Evolutionary conservation across 2,113 vertebrate genomes (phyloP).

Genomic region (Odobenus rosmarus): DNA sequence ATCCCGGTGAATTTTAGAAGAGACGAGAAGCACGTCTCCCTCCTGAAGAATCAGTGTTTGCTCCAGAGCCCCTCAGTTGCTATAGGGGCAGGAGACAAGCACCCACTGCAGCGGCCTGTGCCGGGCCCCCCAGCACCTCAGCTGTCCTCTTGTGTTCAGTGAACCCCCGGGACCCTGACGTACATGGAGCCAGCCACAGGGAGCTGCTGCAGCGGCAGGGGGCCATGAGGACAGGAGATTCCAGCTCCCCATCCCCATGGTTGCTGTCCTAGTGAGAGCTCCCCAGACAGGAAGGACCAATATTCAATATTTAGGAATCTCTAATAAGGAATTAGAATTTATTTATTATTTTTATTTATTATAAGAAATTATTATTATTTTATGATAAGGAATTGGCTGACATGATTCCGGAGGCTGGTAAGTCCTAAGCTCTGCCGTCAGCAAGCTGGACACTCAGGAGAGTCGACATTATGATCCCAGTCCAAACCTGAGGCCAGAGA

Average conservation of each 20-base stretch:
- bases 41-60: neutral
- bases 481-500: neutral
- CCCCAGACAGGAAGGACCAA: too few species aligned
- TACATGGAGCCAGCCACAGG: accelerated
- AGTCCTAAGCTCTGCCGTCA: neutral
- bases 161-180: accelerated
- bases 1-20: neutral
- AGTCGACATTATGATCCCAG: accelerated
- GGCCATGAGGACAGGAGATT: neutral
- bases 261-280: too few species aligned
- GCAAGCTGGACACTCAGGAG: neutral
- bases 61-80: neutral
- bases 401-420: neutral
- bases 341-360: neutral
- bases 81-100: accelerated
- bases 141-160: neutral
- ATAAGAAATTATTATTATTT: neutral
- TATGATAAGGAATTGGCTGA: neutral
- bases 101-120: accelerated
- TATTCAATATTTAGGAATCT: neutral
- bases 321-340: too few species aligned
- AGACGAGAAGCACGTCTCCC: neutral
- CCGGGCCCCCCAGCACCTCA: accelerated
- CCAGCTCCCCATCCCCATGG: accelerated
- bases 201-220: neutral